These are phyloP conservation scores for Oreamnos americanus DNA, from an alignment of 2,113 vertebrate genomes.

Conservation along the genomic window DNA sequence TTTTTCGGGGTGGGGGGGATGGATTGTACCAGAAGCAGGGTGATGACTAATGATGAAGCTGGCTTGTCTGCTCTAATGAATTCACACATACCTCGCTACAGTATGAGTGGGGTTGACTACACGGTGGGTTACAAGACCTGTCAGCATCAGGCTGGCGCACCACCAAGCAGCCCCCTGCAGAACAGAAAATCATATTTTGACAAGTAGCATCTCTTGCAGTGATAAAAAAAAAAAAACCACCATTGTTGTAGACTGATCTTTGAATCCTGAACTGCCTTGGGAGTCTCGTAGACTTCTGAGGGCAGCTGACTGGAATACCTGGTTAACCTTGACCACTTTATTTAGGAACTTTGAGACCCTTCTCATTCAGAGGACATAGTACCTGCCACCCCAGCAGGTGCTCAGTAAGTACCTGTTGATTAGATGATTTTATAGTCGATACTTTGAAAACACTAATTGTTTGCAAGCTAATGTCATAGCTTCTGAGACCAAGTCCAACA, in stretches of 20 bases:
- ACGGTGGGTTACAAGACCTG: conserved; percentile 92
- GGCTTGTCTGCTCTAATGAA: background rate
- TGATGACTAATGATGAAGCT: background rate
- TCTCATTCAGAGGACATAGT: background rate
- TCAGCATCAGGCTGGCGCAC: conserved; percentile 87
- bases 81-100: conserved; percentile 91
- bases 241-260: background rate
- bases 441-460: background rate
- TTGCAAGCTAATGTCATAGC: background rate
- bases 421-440: background rate
- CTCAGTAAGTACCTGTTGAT: background rate
- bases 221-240: background rate
- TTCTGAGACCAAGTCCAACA: background rate
- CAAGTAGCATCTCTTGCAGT: conserved; percentile 55
- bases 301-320: background rate
- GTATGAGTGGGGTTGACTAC: conserved; percentile 90
- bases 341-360: background rate
- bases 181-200: conserved; percentile 80
- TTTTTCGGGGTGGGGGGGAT: fast-evolving
- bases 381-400: background rate
- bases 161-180: conserved; percentile 92
- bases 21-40: background rate
- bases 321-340: background rate
- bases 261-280: background rate
- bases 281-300: background rate